Percentiles rank a stretch among this genome's conserved stretches.
These are phyloP conservation scores for Aphaenogaster floridana DNA, from an alignment of 1,140 invertebrate genomes.

Conservation along the genomic window DNA sequence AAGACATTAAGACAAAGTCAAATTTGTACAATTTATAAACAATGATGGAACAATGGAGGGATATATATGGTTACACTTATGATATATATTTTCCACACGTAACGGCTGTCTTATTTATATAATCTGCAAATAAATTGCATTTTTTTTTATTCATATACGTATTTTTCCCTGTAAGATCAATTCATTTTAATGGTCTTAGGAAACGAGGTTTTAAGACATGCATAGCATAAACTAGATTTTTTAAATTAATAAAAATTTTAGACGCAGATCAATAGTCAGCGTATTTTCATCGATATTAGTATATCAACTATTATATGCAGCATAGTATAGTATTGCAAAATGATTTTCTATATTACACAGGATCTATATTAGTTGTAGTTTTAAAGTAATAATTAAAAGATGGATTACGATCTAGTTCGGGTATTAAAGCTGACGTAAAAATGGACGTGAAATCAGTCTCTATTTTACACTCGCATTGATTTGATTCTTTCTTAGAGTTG, in stretches of 20 bases:
- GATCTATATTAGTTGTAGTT: conserved; percentile 50
- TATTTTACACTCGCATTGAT: conserved; percentile 57
- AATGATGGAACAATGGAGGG: conserved; percentile 49
- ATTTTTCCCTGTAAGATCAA: conserved; percentile 5
- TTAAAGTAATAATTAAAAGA: conserved; percentile 58
- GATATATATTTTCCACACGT: conserved; percentile 60
- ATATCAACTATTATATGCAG: conserved; percentile 51
- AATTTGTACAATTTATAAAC: conserved; percentile 68
- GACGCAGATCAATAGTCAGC: background rate
- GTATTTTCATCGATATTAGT: background rate
- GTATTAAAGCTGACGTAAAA: conserved; percentile 63
- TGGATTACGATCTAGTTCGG: conserved; percentile 42
- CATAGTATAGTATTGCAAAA: conserved; percentile 55
- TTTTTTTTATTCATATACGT: background rate
- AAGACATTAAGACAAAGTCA: conserved; percentile 51
- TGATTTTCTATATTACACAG: conserved; percentile 59
- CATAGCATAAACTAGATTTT: conserved; percentile 27
- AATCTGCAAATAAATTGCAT: conserved; percentile 45
- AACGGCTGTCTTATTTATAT: conserved; percentile 54
- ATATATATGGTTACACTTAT: conserved; percentile 62
- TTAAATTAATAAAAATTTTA: conserved; percentile 29
- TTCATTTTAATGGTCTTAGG: background rate
- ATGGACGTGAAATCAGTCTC: conserved; percentile 72
- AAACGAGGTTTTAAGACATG: conserved; percentile 1
- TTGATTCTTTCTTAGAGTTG: conserved; percentile 44